These are phyloP conservation scores for Helobdella robusta DNA, from an alignment of 2,888 invertebrate genomes.

Conservation along the genomic window DNA sequence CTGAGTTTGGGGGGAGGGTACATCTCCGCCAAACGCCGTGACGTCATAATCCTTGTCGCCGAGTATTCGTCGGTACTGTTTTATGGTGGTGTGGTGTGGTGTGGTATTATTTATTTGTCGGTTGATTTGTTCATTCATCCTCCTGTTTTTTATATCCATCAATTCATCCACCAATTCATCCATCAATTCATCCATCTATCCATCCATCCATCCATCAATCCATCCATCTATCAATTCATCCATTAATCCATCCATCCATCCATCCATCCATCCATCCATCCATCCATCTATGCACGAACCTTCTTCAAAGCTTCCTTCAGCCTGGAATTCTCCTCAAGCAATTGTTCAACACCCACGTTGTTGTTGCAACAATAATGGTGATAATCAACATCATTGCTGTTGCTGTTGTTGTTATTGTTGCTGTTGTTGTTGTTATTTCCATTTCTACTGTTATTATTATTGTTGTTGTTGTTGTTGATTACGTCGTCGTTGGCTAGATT, in stretches of 20 bases:
- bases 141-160: no score
- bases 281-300: constrained; percentile 15
- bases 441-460: constrained; percentile 9
- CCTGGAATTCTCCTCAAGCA: constrained; percentile 32
- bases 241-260: no score
- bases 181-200: no score
- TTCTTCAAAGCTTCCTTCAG: constrained; percentile 31
- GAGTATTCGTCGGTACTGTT: constrained; percentile 21
- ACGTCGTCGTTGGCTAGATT: constrained; percentile 21
- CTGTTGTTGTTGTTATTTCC: constrained; percentile 9
- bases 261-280: no score
- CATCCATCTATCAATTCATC: no score
- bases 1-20: constrained; percentile 20
- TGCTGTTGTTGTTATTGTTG: neutral
- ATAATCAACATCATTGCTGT: neutral
- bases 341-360: constrained; percentile 26
- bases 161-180: no score
- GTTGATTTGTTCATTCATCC: no score
- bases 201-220: no score
- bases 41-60: constrained; percentile 6
- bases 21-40: constrained; percentile 14
- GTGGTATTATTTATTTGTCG: neutral
- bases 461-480: neutral
- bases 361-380: neutral
- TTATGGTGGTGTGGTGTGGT: neutral